These are phyloP conservation scores for Penaeus japonicus DNA, from an alignment of 1,140 invertebrate species.

Conservation along the genomic window DNA sequence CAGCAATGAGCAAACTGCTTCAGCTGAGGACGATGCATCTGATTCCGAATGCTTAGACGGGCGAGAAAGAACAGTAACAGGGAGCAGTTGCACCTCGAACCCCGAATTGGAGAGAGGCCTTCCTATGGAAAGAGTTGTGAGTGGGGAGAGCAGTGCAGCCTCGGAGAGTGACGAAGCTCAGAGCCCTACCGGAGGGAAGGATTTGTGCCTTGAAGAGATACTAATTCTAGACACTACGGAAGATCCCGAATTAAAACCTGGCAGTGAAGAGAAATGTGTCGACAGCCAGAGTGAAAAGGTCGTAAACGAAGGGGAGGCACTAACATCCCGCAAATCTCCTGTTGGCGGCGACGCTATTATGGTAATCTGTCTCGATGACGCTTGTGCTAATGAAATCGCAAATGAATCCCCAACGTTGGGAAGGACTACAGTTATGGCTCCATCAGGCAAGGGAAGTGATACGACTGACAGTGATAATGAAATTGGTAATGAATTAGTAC, in stretches of 20 bases:
- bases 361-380: too few species aligned
- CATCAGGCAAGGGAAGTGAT: neutral
- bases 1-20: neutral
- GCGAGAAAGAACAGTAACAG: slow-evolving; percentile 19
- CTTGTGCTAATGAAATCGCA: too few species aligned
- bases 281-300: neutral
- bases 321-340: too few species aligned
- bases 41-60: neutral
- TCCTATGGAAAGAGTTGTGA: slow-evolving; percentile 25
- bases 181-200: neutral
- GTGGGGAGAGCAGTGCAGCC: slow-evolving; percentile 4
- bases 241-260: too few species aligned
- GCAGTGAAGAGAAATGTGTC: neutral
- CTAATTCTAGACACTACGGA: too few species aligned
- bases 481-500: neutral
- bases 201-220: neutral
- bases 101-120: neutral
- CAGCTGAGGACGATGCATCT: neutral
- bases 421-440: neutral
- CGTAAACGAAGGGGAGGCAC: too few species aligned
- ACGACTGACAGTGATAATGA: neutral
- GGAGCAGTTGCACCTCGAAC: neutral
- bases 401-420: neutral
- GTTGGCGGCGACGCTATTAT: too few species aligned
- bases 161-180: slow-evolving; percentile 28